These are phyloP conservation scores for Cheilosia scutellata DNA, from an alignment of 2,888 invertebrate species.

Conservation along the genomic window DNA sequence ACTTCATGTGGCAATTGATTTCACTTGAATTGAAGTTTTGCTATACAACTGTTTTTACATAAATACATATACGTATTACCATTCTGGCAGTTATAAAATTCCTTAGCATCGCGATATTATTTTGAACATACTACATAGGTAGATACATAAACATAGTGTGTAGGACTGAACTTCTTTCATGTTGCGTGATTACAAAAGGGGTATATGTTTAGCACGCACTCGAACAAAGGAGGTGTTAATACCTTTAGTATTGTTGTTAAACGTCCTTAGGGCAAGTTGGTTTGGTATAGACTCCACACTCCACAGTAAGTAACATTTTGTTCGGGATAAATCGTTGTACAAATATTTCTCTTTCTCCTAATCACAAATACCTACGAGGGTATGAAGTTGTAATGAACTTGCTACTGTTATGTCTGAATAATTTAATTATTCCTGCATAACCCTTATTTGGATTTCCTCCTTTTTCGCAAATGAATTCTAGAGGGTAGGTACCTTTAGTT, in stretches of 20 bases:
- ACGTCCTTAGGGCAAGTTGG: conserved; percentile 31
- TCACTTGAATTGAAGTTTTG: no score
- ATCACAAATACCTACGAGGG: conserved; percentile 44
- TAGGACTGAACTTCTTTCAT: conserved; percentile 10
- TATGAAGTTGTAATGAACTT: conserved; percentile 64
- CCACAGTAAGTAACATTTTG: conserved; percentile 45
- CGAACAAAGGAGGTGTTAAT: conserved; percentile 51
- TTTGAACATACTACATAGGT: conserved; percentile 58
- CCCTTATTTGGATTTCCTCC: conserved; percentile 48
- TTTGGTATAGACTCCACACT: conserved; percentile 23
- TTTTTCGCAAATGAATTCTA: conserved; percentile 38
- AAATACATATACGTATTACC: no score
- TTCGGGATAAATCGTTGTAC: conserved; percentile 38
- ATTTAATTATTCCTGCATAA: conserved; percentile 51
- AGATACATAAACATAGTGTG: no score
- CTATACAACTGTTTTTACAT: no score
- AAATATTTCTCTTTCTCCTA: conserved; percentile 42
- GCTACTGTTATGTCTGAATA: conserved; percentile 60
- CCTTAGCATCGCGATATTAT: conserved; percentile 37
- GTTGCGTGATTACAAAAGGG: conserved; percentile 1
- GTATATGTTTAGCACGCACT: conserved; percentile 26
- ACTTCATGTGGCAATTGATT: no score
- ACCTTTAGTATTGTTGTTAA: conserved; percentile 48
- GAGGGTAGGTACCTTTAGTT: conserved; percentile 21
- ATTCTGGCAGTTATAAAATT: no score